Percentiles rank a stretch among this genome's conserved stretches.
phyloP scores from a whole-genome alignment of 2,888 invertebrate species.

The Galerucella nymphaeae region DNA sequence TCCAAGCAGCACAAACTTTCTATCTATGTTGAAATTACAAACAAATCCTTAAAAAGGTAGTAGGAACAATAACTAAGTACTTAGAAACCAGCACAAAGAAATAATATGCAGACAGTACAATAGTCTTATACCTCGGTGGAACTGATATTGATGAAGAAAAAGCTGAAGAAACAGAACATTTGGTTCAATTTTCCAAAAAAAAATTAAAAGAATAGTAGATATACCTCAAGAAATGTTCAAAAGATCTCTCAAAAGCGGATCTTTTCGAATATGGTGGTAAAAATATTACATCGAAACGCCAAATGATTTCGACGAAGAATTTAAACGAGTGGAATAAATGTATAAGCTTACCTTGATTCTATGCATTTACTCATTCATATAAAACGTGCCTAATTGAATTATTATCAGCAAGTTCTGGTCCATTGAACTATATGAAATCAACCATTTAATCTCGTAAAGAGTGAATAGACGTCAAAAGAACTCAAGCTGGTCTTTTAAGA shows the following conservation, averaged over 20 bases:
- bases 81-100: too few relatives aligned
- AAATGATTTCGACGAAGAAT: neutral
- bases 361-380: constrained; percentile 34
- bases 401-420: constrained; percentile 32
- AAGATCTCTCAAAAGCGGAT: neutral
- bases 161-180: too few relatives aligned
- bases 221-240: too few relatives aligned
- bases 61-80: too few relatives aligned
- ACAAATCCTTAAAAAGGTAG: neutral
- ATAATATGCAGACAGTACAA: too few relatives aligned
- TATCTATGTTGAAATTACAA: neutral
- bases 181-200: too few relatives aligned
- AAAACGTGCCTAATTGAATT: constrained; percentile 37
- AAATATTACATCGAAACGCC: neutral
- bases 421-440: constrained; percentile 35
- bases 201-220: too few relatives aligned
- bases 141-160: too few relatives aligned
- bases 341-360: constrained; percentile 32
- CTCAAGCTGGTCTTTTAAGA: constrained; percentile 2
- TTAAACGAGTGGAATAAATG: constrained; percentile 28
- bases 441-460: constrained; percentile 31
- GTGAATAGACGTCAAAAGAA: constrained; percentile 19
- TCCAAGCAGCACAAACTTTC: too few relatives aligned
- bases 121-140: too few relatives aligned
- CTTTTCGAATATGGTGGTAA: neutral